Percentiles rank a stretch among this genome's conserved stretches.
Evolutionary conservation across 37 sponge, comb jelly and placozoan species (phyloP).

Genomic region (Halichondria panicea): DNA sequence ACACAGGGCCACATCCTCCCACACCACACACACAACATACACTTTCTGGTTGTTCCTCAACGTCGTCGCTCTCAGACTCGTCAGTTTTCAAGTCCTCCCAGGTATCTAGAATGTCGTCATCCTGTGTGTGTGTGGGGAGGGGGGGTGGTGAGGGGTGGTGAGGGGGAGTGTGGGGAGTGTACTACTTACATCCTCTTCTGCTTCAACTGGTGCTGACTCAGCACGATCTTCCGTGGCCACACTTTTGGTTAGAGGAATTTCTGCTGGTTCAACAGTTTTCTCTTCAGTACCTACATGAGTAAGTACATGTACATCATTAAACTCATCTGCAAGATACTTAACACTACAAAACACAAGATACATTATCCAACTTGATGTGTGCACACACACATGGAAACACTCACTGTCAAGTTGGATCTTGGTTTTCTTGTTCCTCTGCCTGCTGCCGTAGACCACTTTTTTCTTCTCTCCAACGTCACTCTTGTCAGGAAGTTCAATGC

Average conservation of each 20-base stretch:
- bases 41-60: conserved; percentile 21
- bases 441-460: conserved; percentile 65
- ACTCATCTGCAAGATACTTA: neutral
- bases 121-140: too few relatives aligned
- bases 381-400: conserved; percentile 12
- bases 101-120: conserved; percentile 31
- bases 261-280: too few relatives aligned
- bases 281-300: too few relatives aligned
- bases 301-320: too few relatives aligned
- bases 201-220: too few relatives aligned
- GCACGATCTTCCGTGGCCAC: too few relatives aligned
- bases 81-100: conserved; percentile 16
- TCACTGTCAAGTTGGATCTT: neutral
- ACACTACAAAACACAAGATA: neutral
- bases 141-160: too few relatives aligned
- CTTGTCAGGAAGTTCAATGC: conserved; percentile 39
- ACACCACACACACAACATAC: conserved; percentile 34
- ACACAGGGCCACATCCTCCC: conserved; percentile 22
- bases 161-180: too few relatives aligned
- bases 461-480: conserved; percentile 28
- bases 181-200: too few relatives aligned
- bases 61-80: conserved; percentile 52
- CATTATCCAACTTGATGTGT: neutral
- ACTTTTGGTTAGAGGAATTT: too few relatives aligned
- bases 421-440: conserved; percentile 41